Evolutionary conservation across 64 coral and sea anemone species (phyloP), one percentile per base, ranked within the genome.

Genomic region (Catalaphyllia jardinei): DNA sequence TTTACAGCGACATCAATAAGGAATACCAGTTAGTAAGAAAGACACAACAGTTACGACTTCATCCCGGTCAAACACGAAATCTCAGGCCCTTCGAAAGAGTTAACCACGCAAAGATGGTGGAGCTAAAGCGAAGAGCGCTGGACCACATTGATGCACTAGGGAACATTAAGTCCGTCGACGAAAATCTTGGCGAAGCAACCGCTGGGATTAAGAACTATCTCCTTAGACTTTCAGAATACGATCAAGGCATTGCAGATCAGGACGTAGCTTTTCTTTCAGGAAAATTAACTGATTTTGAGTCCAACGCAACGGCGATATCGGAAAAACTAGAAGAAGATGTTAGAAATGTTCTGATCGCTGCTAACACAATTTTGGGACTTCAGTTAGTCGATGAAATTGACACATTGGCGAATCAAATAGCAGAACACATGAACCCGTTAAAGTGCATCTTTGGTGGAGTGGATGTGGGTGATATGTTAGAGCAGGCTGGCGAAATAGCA

Each of bases 351-450:
- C 33, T 91, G 67, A 25, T 20, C 22, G 67, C 80, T 39, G 79
- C 74, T 16, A 52, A 60, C 19, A 50, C 79, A 16, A 60, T 54
- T 63, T 20, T 62, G 9, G 35, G 50, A 42, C 27, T 52, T 73
- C 79, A 91, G 19, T n/a, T 91, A 10, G 30, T 61, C 0, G 71
- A 72, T 1, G 89, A 91, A 60, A 62, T 72, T 46, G 49, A 52
- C 19, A 31, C 16, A 10, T 16, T 91, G 39, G 52, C 10, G 10
- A 55, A 33, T 13, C n/a, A 39, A 73, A 91, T 91, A 31, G 89
- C 89, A 57, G 89, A 91, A 85, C 52, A 91, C 51, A 39, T 75
- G 60, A 91, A 91, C 38, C 79, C 79, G 27, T 1, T 76, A 27
- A 84, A 84, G 50, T 71, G 19, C 1, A 46, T 90, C 17, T 82